Conservation (phyloP, 2,888 invertebrate species). For the Xylota segnis region DNA sequence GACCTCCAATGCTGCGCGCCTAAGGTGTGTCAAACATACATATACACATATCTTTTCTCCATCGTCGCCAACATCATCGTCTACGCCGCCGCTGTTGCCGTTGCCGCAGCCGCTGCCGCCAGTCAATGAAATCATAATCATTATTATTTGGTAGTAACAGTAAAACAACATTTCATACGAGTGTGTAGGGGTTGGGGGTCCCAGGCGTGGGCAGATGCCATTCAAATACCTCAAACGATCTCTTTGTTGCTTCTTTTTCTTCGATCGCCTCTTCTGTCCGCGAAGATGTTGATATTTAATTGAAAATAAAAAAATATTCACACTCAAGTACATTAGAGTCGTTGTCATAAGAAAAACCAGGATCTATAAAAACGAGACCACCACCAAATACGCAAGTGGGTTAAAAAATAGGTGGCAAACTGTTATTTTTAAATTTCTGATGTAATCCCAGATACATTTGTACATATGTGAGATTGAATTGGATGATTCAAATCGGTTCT, state of each 20-base stretch:
- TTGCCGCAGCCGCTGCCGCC: conserved; percentile 16
- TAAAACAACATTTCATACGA: conserved; percentile 61
- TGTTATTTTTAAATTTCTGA: conserved; percentile 69
- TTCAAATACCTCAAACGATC: conserved; percentile 46
- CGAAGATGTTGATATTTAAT: conserved; percentile 32
- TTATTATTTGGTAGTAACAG: conserved; percentile 69
- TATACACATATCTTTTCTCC: conserved; percentile 36
- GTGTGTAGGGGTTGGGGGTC: conserved; percentile 66
- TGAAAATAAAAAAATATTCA: conserved; percentile 50
- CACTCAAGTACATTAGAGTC: conserved; percentile 47
- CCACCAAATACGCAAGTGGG: conserved; percentile 28
- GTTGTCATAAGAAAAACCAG: conserved; percentile 29
- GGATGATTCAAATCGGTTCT: conserved; percentile 59
- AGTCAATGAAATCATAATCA: conserved; percentile 70
- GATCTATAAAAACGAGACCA: conserved; percentile 40
- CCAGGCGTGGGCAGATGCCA: conserved; percentile 68
- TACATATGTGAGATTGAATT: conserved; percentile 32
- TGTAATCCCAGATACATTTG: conserved; percentile 42
- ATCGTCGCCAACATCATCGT: conserved; percentile 19
- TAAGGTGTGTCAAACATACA: conserved; percentile 68
- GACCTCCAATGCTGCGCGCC: conserved; percentile 62
- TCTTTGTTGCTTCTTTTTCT: conserved; percentile 22
- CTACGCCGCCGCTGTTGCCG: neutral
- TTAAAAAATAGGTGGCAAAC: conserved; percentile 39
- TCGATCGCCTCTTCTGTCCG: conserved; percentile 24